A percentile compares a stretch with the other conserved stretches of the same genome.
Conservation (phyloP, 2,797 vertebrate genomes). For the Perodicticus potto region DNA sequence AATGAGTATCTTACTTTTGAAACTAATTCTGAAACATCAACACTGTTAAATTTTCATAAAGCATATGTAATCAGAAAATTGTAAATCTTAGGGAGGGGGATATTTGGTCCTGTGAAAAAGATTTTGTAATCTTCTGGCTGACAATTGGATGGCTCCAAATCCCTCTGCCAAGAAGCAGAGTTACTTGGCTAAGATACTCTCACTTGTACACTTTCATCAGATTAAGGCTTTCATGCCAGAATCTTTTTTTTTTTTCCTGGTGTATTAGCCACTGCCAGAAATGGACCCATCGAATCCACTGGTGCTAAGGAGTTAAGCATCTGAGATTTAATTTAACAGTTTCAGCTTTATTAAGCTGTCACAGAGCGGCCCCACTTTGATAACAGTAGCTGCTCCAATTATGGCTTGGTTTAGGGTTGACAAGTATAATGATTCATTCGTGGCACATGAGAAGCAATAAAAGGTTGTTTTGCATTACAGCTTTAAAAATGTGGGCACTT, state of each 20-base stretch:
- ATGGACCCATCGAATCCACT: slow-evolving; percentile 76
- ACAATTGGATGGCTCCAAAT: slow-evolving; percentile 85
- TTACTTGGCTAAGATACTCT: slow-evolving; percentile 84
- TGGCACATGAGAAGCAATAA: slow-evolving; percentile 88
- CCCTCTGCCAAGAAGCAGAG: slow-evolving; percentile 83
- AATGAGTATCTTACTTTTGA: slow-evolving; percentile 45
- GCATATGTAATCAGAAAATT: slow-evolving; percentile 75
- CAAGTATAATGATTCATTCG: slow-evolving; percentile 91
- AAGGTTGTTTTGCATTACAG: slow-evolving; percentile 89
- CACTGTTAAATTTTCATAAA: slow-evolving; percentile 64
- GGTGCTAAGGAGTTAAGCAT: slow-evolving; percentile 88
- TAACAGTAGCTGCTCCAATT: slow-evolving; percentile 92
- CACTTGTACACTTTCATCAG: slow-evolving; percentile 87
- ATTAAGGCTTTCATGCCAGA: slow-evolving; percentile 77
- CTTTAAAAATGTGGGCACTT: slow-evolving; percentile 88
- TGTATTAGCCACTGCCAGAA: slow-evolving; percentile 78
- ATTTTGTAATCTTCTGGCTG: slow-evolving; percentile 82
- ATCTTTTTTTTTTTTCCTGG: slow-evolving; percentile 52
- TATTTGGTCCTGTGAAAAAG: slow-evolving; percentile 62
- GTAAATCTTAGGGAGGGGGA: slow-evolving; percentile 37
- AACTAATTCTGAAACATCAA: slow-evolving; percentile 80
- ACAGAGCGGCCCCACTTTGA: slow-evolving; percentile 88
- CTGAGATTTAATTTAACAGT: slow-evolving; percentile 92
- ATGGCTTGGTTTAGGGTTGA: slow-evolving; percentile 91
- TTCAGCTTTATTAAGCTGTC: slow-evolving; percentile 92